A percentile compares a stretch with the other conserved stretches of the same genome.
Evolutionary conservation across 2,888 invertebrate genomes (phyloP).

Genomic region (Drosophila emarginata): DNA sequence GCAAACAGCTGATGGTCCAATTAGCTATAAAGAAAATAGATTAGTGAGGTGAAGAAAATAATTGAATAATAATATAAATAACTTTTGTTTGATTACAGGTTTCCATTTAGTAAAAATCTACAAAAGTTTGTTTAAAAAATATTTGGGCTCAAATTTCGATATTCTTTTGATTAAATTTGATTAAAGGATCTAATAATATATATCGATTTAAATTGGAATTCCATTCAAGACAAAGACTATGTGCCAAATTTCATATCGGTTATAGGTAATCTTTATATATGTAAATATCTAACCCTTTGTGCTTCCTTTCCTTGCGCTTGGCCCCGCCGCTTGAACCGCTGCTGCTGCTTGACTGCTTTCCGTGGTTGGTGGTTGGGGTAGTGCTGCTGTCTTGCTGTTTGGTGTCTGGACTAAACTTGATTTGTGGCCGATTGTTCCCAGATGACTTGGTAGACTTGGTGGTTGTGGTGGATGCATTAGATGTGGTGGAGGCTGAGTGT

Average conservation of each 20-base stretch:
- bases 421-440: constrained; percentile 82
- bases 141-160: too few species aligned
- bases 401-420: constrained; percentile 83
- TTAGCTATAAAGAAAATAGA: constrained; percentile 81
- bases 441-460: constrained; percentile 86
- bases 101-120: too few species aligned
- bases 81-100: too few species aligned
- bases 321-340: constrained; percentile 80
- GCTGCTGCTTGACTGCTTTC: constrained; percentile 84
- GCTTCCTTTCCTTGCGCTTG: constrained; percentile 84
- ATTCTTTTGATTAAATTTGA: too few species aligned
- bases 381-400: constrained; percentile 84
- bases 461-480: constrained; percentile 84
- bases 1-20: constrained; percentile 93
- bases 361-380: constrained; percentile 73
- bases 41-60: neutral
- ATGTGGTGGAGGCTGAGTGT: constrained; percentile 84
- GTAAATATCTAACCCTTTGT: constrained; percentile 83
- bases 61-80: neutral
- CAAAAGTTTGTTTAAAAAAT: too few species aligned
- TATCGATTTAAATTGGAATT: too few species aligned
- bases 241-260: too few species aligned
- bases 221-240: too few species aligned
- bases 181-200: too few species aligned
- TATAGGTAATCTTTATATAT: neutral